Evolutionary conservation across 2,888 invertebrate species (phyloP), one percentile per base, ranked within the genome.

Genomic region (Harpagoxenus sublaevis): DNA sequence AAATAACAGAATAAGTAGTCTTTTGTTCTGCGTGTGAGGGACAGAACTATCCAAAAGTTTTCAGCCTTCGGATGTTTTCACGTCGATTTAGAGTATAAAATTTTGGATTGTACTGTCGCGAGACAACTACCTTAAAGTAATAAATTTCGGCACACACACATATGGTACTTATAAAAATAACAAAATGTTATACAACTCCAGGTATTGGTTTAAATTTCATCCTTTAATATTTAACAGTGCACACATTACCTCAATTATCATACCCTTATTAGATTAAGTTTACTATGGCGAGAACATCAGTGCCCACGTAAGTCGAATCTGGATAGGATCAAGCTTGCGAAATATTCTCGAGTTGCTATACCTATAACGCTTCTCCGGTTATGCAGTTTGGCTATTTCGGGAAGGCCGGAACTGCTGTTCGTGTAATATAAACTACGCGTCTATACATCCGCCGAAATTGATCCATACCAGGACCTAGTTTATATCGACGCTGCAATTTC

Each of bases 321-420:
- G 28, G 31, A n/a, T 28, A 51, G 51, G 39, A 42, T 77, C 65
- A 65, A 78, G 39, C 12, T n/a, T 23, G 23, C 42, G 28, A 78
- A 12, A 66, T 78, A 66, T 78, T 51, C 55, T 45, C 28, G 8
- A 53, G 28, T 53, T 55, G 18, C 42, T 66, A 53, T 12, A n/a
- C 23, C 23, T 23, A 23, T 23, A 23, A 23, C 28, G 53, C 12
- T 1, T 66, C 18, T 53, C 6, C 23, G 63, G 8, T 75, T 48
- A 62, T 31, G 74, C 6, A n/a, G 28, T 66, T 78, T 28, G 12
- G 53, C 53, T 78, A 78, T 66, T 66, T 78, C 3, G 28, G n/a
- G 55, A 6, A 42, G 28, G 66, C 18, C 18, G 18, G 23, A 55
- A 55, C n/a, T 78, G 66, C 77, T 73, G 28, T 39, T 73, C 15